A percentile compares a stretch with the other conserved stretches of the same genome.
These are phyloP conservation scores for Lucifuga dentata DNA, from an alignment of 2,113 vertebrate genomes.

Conservation along the genomic window DNA sequence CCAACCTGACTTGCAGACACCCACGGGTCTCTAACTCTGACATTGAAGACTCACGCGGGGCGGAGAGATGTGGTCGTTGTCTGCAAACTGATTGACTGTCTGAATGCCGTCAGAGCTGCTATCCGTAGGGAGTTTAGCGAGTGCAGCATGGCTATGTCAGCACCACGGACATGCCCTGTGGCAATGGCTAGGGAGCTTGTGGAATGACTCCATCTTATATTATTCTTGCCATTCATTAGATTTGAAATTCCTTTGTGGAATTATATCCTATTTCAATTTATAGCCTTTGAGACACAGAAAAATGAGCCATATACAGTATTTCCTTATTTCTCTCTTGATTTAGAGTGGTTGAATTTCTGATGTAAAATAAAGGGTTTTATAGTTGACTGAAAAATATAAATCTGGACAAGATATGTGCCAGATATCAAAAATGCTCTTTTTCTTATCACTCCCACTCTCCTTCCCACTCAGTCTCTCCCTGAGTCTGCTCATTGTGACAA, in stretches of 20 bases:
- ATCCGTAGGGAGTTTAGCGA: slow-evolving; percentile 28
- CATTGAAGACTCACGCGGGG: slow-evolving; percentile 33
- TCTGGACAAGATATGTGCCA: too few species aligned
- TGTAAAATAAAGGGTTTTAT: too few species aligned
- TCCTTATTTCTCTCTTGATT: too few species aligned
- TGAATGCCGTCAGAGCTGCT: slow-evolving; percentile 16
- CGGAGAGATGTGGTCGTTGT: slow-evolving; percentile 49
- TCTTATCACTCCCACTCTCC: too few species aligned
- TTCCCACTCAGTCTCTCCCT: too few species aligned
- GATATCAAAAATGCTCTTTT: too few species aligned
- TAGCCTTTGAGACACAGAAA: neutral
- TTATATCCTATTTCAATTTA: neutral
- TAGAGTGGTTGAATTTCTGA: too few species aligned
- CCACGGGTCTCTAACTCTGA: slow-evolving; percentile 34
- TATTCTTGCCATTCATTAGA: neutral
- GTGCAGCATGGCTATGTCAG: slow-evolving; percentile 1
- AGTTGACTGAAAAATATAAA: too few species aligned
- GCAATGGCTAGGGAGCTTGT: slow-evolving; percentile 11
- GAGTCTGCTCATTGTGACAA: too few species aligned
- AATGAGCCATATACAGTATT: too few species aligned
- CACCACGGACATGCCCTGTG: neutral
- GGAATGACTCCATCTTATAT: neutral
- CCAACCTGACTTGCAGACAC: slow-evolving; percentile 25
- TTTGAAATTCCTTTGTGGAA: neutral
- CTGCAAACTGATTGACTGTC: slow-evolving; percentile 53